Percentiles rank a stretch among this genome's conserved stretches.
phyloP scores from a whole-genome alignment of 1,140 invertebrate genomes.

The Microplitis demolitor region DNA sequence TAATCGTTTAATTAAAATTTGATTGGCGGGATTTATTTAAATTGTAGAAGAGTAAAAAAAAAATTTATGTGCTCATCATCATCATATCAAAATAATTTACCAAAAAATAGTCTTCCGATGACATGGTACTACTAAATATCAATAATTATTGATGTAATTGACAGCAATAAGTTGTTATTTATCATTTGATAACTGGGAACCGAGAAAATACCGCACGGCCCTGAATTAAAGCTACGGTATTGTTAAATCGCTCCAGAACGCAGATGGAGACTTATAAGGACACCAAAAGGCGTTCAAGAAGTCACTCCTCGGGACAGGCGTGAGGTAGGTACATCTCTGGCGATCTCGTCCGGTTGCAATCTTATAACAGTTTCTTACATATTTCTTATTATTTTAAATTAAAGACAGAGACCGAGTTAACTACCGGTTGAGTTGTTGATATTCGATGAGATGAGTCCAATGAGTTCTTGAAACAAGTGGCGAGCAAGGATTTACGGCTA shows the following conservation, averaged over 20 bases:
- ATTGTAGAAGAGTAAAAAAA: no score
- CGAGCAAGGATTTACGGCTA: not conserved
- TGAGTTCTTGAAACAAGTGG: not conserved
- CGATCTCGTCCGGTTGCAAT: constrained; percentile 13
- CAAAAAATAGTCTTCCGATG: no score
- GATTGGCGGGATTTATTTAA: no score
- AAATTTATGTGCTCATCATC: no score
- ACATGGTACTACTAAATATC: no score
- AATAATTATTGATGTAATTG: no score
- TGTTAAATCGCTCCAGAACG: constrained; percentile 33
- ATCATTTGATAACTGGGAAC: not conserved
- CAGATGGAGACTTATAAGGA: constrained; percentile 48
- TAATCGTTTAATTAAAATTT: no score
- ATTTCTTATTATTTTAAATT: not conserved
- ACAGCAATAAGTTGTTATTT: no score
- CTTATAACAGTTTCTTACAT: constrained; percentile 9
- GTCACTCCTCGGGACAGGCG: not conserved
- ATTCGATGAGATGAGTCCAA: not conserved
- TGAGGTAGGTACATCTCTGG: not conserved
- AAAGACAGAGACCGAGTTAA: not conserved
- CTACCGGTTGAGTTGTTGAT: constrained; percentile 1
- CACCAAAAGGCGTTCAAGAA: constrained; percentile 23
- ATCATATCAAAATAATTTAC: no score
- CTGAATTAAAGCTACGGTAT: constrained; percentile 37
- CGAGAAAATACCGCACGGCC: not conserved